Percentiles rank a stretch among this genome's conserved stretches.
phyloP scores from a whole-genome alignment of 2,113 vertebrate genomes.

The Gorsachius goisagi region DNA sequence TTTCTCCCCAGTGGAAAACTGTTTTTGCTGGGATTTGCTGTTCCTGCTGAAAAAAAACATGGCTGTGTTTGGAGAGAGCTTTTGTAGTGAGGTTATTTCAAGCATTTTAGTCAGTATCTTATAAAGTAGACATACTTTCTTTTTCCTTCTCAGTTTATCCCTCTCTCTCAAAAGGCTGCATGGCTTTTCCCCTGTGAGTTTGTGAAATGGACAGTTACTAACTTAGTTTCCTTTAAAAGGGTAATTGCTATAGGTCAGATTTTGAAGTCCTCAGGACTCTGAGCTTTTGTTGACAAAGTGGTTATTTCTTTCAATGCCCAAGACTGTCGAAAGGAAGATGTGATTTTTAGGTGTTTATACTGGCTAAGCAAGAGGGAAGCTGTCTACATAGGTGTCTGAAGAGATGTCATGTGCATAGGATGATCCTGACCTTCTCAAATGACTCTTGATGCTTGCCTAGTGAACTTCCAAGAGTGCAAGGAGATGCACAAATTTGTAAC shows the following conservation, averaged over 20 bases:
- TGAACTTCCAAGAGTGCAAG: not conserved
- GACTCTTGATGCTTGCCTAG: not conserved
- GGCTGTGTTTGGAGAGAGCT: not conserved
- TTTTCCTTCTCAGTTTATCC: not conserved
- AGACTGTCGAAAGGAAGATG: not conserved
- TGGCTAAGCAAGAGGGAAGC: not conserved
- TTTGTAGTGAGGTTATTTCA: not conserved
- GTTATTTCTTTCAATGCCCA: not conserved
- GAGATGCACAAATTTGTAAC: not conserved
- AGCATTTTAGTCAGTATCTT: not conserved
- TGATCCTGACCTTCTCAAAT: not conserved
- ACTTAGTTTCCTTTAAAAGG: not conserved
- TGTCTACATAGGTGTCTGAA: not conserved
- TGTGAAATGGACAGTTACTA: not conserved
- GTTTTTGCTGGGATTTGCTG: not conserved
- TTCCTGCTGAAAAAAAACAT: not conserved
- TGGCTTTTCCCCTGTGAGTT: not conserved
- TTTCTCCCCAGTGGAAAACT: not conserved
- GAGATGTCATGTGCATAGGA: not conserved
- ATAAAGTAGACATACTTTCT: not conserved
- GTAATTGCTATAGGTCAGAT: not conserved
- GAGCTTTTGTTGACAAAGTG: not conserved
- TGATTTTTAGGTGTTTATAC: not conserved
- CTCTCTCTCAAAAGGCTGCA: not conserved
- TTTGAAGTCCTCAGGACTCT: not conserved